These are phyloP conservation scores for Lepus oiostolus DNA, from an alignment of 2,797 vertebrate species.

Conservation along the genomic window DNA sequence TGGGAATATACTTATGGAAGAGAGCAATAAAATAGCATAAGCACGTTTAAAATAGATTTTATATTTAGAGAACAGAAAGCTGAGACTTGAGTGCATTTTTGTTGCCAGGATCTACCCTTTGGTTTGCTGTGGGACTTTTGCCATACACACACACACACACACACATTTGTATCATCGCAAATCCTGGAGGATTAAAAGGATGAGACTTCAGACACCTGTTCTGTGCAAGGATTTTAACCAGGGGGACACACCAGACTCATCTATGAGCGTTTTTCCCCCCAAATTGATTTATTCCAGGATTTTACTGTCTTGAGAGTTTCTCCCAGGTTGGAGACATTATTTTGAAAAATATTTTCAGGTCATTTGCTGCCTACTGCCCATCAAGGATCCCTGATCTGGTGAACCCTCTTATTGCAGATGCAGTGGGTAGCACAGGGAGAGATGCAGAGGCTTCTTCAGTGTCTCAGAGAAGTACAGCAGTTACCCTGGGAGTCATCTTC, in stretches of 20 bases:
- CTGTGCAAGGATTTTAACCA: background rate
- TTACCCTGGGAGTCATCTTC: background rate
- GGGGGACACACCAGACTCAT: background rate
- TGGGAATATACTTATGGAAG: background rate
- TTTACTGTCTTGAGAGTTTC: slow-evolving; percentile 50
- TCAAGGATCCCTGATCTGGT: background rate
- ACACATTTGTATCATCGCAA: background rate
- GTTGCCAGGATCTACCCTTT: slow-evolving; percentile 8
- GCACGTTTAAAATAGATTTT: slow-evolving; percentile 67
- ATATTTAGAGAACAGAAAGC: slow-evolving; percentile 47
- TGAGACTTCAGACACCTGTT: background rate
- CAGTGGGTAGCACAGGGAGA: background rate
- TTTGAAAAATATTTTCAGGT: background rate
- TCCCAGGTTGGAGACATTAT: background rate
- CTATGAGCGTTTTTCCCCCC: background rate
- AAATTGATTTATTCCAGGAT: background rate
- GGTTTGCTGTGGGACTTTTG: slow-evolving; percentile 3
- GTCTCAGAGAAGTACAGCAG: background rate
- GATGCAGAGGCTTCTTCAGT: background rate
- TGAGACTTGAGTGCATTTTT: slow-evolving; percentile 46
- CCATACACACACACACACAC: background rate
- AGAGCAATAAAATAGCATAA: slow-evolving; percentile 45
- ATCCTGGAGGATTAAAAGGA: background rate
- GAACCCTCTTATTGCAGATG: background rate
- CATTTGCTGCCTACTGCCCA: background rate